A percentile compares a stretch with the other conserved stretches of the same genome.
phyloP scores from a whole-genome alignment of 1,140 invertebrate genomes.

The Listronotus oregonensis region DNA sequence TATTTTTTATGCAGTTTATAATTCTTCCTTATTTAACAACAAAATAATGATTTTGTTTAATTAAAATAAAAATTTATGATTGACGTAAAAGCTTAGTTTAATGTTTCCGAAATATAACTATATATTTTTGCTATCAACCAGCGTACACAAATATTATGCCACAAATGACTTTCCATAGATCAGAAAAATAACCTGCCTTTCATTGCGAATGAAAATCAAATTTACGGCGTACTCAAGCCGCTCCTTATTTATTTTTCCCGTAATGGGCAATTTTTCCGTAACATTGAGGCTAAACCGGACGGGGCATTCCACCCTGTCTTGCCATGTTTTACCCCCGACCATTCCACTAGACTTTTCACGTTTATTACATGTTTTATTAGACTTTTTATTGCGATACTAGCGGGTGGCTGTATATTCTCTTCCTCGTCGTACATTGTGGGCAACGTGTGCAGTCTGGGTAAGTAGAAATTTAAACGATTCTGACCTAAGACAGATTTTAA shows the following conservation, averaged over 20 bases:
- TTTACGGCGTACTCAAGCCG: slow-evolving; percentile 31
- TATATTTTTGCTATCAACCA: not conserved
- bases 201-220: slow-evolving; percentile 36
- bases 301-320: slow-evolving; percentile 8
- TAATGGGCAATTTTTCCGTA: slow-evolving; percentile 40
- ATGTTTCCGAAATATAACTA: too few relatives aligned
- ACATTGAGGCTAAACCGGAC: slow-evolving; percentile 33
- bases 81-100: too few relatives aligned
- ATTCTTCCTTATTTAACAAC: too few relatives aligned
- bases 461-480: too few relatives aligned
- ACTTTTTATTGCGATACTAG: slow-evolving; percentile 33
- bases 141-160: slow-evolving; percentile 1
- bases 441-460: not conserved
- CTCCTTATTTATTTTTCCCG: slow-evolving; percentile 38
- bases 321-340: slow-evolving; percentile 33
- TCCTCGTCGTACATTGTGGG: not conserved
- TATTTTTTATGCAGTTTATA: too few relatives aligned
- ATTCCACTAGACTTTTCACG: slow-evolving; percentile 40
- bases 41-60: too few relatives aligned
- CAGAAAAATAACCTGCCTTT: slow-evolving; percentile 27
- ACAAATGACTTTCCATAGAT: slow-evolving; percentile 3
- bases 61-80: too few relatives aligned
- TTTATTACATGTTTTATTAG: slow-evolving; percentile 39
- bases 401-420: slow-evolving; percentile 15
- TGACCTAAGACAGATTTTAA: too few relatives aligned